Evolutionary conservation across 2,888 invertebrate genomes (phyloP).

Genomic region (Aphidoletes aphidimyza): DNA sequence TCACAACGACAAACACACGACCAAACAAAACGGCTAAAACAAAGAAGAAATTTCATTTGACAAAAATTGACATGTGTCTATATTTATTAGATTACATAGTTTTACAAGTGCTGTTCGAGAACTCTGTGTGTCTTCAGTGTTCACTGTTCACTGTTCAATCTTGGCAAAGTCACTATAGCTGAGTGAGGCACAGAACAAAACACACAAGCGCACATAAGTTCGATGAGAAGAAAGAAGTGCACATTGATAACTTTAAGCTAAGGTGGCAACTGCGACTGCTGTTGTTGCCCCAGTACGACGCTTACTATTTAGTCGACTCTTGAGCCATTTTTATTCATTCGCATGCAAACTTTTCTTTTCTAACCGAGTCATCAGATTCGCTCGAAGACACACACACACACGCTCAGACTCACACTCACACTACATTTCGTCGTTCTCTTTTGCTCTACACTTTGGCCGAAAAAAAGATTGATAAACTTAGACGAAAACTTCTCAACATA

Average conservation of each 20-base stretch:
- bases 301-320: constrained; percentile 3
- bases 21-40: neutral
- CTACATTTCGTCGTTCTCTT: neutral
- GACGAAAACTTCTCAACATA: too few relatives aligned
- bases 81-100: constrained; percentile 47
- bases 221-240: neutral
- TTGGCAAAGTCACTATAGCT: too few relatives aligned
- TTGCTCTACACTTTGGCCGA: too few relatives aligned
- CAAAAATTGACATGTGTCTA: constrained; percentile 53
- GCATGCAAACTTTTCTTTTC: constrained; percentile 14
- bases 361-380: neutral
- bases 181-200: too few relatives aligned
- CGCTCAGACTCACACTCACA: neutral
- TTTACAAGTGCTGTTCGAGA: constrained; percentile 33
- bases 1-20: neutral
- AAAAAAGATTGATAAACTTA: neutral
- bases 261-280: constrained; percentile 19
- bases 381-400: neutral
- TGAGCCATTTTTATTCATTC: neutral
- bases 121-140: too few relatives aligned
- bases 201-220: neutral
- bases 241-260: neutral
- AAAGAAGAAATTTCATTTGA: constrained; percentile 35
- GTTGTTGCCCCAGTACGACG: neutral
- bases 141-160: too few relatives aligned